Conservation (phyloP, 2,113 vertebrate species). For the Brienomyrus longianalis region DNA sequence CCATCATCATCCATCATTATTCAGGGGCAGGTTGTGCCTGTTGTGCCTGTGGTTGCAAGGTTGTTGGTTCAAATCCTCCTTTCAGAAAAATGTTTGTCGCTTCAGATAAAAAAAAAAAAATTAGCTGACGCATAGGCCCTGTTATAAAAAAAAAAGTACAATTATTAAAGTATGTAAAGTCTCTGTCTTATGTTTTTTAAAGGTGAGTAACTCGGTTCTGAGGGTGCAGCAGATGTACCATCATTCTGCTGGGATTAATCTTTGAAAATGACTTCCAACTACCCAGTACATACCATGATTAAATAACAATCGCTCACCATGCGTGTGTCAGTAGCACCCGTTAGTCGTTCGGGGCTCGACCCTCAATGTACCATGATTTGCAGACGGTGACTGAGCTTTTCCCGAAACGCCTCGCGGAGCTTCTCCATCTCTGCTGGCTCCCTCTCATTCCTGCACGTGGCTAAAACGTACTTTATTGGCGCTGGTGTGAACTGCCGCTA, state of each 20-base stretch:
- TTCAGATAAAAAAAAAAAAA: too few relatives aligned
- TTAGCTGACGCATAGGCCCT: too few relatives aligned
- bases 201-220: neutral
- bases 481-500: neutral
- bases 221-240: neutral
- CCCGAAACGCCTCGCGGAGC: neutral
- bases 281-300: neutral
- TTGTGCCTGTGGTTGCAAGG: neutral
- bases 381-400: neutral
- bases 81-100: too few relatives aligned
- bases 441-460: neutral
- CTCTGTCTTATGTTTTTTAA: neutral
- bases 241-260: neutral
- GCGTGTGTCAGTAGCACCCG: neutral
- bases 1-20: neutral
- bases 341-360: neutral
- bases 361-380: neutral
- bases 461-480: neutral
- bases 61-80: neutral
- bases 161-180: neutral
- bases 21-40: neutral
- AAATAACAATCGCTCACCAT: neutral
- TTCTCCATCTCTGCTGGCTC: neutral
- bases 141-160: neutral
- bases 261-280: neutral